Conservation (phyloP, 2,888 invertebrate genomes). For the Drosophila engyochracea region DNA sequence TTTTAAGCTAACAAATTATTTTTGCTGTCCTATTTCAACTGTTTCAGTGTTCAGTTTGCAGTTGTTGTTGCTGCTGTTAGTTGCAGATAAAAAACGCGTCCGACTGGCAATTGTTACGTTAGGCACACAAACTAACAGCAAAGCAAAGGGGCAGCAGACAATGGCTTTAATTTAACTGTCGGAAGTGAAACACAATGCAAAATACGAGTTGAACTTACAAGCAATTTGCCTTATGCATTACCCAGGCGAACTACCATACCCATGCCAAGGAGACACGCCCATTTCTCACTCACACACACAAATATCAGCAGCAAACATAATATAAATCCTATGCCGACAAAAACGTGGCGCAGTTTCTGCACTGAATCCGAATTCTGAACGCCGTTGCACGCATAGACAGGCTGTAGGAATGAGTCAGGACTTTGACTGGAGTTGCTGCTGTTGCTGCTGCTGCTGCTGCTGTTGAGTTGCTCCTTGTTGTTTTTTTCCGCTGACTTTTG, state of each 20-base stretch:
- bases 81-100: constrained; percentile 57
- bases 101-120: constrained; percentile 75
- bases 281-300: constrained; percentile 47
- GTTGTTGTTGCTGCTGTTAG: constrained; percentile 44
- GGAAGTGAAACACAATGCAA: constrained; percentile 81
- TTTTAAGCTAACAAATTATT: constrained; percentile 77
- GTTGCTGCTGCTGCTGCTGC: constrained; percentile 5
- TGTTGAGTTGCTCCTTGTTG: constrained; percentile 55
- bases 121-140: constrained; percentile 67
- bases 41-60: constrained; percentile 25
- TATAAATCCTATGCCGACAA: constrained; percentile 65
- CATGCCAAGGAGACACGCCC: constrained; percentile 52
- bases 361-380: constrained; percentile 58
- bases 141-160: constrained; percentile 49
- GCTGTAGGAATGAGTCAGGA: constrained; percentile 16
- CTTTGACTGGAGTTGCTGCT: constrained; percentile 25
- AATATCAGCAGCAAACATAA: constrained; percentile 47
- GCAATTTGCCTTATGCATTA: constrained; percentile 78
- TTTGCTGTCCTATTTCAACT: constrained; percentile 66
- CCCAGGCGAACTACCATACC: constrained; percentile 29
- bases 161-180: constrained; percentile 83
- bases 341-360: constrained; percentile 70
- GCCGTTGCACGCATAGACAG: constrained; percentile 70
- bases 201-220: constrained; percentile 79
- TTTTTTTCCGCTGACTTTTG: constrained; percentile 75